phyloP scores from a whole-genome alignment of 2,113 vertebrate species.

The Trinectes maculatus region DNA sequence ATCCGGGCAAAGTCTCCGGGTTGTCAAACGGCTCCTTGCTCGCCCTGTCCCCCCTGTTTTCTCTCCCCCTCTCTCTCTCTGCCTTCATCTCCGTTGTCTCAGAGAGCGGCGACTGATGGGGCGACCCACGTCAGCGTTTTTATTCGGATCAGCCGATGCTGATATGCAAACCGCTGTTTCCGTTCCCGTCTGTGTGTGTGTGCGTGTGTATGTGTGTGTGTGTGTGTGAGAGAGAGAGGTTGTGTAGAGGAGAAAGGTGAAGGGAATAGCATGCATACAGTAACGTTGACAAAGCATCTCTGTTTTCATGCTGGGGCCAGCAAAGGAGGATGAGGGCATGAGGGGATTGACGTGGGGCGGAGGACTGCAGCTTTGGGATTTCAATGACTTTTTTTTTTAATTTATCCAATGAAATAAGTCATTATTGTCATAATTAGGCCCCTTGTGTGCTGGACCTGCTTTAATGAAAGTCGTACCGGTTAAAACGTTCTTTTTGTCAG shows the following conservation, averaged over 20 bases:
- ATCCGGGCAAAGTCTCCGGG: constrained; percentile 56
- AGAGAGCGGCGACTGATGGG: constrained; percentile 51
- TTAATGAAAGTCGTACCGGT: no score
- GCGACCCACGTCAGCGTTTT: constrained; percentile 69
- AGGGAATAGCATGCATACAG: constrained; percentile 46
- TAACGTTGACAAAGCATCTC: constrained; percentile 53
- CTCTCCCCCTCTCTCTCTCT: not conserved
- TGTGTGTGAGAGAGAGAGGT: constrained; percentile 29
- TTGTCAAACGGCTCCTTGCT: constrained; percentile 50
- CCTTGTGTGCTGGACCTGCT: not conserved
- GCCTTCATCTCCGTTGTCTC: constrained; percentile 7
- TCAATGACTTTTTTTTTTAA: not conserved
- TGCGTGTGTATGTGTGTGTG: constrained; percentile 32
- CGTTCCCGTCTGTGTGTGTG: constrained; percentile 27
- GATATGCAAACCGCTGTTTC: constrained; percentile 66
- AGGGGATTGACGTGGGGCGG: not conserved
- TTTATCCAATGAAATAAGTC: not conserved
- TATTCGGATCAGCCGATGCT: constrained; percentile 73
- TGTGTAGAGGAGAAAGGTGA: constrained; percentile 56
- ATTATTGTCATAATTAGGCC: not conserved
- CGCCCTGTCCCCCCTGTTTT: constrained; percentile 4
- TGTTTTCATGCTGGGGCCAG: constrained; percentile 54
- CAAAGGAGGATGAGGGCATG: constrained; percentile 36
- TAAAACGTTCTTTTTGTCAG: no score
- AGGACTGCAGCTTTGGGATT: not conserved